phyloP scores from a whole-genome alignment of 53 echinoderm and acorn worm species.

The Holothuria leucospilota region DNA sequence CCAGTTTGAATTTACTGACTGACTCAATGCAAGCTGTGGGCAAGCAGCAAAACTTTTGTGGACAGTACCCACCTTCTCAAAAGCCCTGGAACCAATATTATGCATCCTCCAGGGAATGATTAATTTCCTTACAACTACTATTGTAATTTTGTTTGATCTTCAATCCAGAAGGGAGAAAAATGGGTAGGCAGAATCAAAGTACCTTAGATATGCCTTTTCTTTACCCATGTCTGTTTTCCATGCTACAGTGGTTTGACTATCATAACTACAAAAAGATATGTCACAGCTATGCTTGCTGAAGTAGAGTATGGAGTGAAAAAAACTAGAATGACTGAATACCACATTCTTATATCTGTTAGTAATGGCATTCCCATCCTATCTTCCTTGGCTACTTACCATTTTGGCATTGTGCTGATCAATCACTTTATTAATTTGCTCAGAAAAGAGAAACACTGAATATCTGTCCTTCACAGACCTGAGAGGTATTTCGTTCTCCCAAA shows the following conservation, averaged over 20 bases:
- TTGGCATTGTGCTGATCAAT: constrained; percentile 64
- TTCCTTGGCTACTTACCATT: constrained; percentile 38
- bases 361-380: too few relatives aligned
- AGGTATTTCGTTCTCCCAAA: constrained; percentile 63
- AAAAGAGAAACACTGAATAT: constrained; percentile 69
- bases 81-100: background rate
- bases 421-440: constrained; percentile 55
- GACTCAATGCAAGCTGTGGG: constrained; percentile 78
- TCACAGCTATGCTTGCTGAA: too few relatives aligned
- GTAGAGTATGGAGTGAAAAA: too few relatives aligned
- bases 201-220: too few relatives aligned
- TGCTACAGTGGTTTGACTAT: background rate
- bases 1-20: constrained; percentile 30
- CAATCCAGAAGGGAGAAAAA: too few relatives aligned
- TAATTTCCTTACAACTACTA: too few relatives aligned
- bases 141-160: too few relatives aligned
- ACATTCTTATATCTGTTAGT: too few relatives aligned
- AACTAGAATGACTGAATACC: too few relatives aligned
- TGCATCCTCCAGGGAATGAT: background rate
- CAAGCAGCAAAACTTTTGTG: constrained; percentile 38
- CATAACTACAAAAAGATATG: background rate
- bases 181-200: too few relatives aligned
- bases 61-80: constrained; percentile 69
- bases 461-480: constrained; percentile 45
- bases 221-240: too few relatives aligned